These are phyloP conservation scores for Solenodon paradoxus DNA, from an alignment of 2,113 vertebrate species.

Conservation along the genomic window DNA sequence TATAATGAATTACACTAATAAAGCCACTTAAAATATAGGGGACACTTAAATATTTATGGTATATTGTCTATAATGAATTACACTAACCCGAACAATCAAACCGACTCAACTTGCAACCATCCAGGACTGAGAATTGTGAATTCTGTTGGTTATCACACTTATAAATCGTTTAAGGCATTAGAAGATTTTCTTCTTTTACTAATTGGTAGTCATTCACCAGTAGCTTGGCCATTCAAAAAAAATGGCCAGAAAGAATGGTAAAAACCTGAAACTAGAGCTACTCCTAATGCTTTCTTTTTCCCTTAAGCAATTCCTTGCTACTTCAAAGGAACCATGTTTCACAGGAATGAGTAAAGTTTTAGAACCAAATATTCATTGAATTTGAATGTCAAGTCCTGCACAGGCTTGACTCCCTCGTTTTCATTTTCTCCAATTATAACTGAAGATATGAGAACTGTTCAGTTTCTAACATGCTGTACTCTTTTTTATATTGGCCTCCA, in stretches of 20 bases:
- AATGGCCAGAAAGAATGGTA: not conserved
- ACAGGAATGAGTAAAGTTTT: not conserved
- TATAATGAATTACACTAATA: slow-evolving; percentile 52
- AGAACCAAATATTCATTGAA: not conserved
- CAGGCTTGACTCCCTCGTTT: slow-evolving; percentile 15
- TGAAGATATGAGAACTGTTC: not conserved
- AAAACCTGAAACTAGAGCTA: not conserved
- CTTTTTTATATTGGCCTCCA: not conserved
- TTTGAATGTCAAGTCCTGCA: not conserved
- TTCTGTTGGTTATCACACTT: not conserved
- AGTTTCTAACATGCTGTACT: not conserved
- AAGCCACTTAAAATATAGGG: slow-evolving; percentile 28
- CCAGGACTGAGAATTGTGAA: not conserved
- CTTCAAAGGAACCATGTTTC: not conserved
- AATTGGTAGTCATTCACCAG: not conserved
- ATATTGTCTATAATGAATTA: slow-evolving; percentile 45
- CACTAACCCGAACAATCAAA: slow-evolving; percentile 6
- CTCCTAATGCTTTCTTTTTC: not conserved
- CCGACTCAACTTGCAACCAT: not conserved
- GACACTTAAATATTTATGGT: slow-evolving; percentile 64
- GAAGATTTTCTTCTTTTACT: not conserved
- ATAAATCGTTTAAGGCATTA: not conserved
- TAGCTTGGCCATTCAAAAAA: not conserved
- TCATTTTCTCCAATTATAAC: not conserved
- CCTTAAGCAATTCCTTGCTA: not conserved